Evolutionary conservation across 2,797 vertebrate species (phyloP), one percentile per base, ranked within the genome.

Genomic region (Helostoma temminkii): DNA sequence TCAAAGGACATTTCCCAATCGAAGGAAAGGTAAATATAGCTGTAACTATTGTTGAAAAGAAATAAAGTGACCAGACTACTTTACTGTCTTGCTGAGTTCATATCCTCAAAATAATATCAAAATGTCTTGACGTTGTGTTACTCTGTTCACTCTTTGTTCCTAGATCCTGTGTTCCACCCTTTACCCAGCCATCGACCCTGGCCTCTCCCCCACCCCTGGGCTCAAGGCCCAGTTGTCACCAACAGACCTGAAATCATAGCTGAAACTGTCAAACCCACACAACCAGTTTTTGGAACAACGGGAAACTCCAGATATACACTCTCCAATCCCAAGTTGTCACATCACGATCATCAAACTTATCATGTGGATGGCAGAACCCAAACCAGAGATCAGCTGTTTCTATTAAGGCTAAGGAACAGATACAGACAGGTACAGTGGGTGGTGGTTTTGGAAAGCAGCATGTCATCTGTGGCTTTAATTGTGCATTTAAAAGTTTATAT

Each of bases 211-310:
- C 85, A 91, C 34, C 79, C 86, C 1, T 87, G 84, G 73, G 72
- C 26, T 70, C 86, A 85, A 36, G 76, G 49, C 19, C 25, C 50
- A 10, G 59, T 69, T 30, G 82, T 91, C 24, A 95, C 94, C 65
- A 95, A 93, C 61, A 80, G 82, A 71, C 93, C 94, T 66, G 91
- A 92, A 82, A 94, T 94, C 59, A 89, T 69, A 39, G 93, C 92
- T 43, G 81, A 93, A 71, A 93, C 93, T 34, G 79, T 82, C 21
- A 92, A 87, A 66, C 89, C 91, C n/a, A 91, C 84, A n/a, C 42
- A 76, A 28, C 69, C 81, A 30, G 37, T 64, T n/a, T 41, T 78
- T 42, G 74, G 52, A 64, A 42, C 73, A 63, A 60, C 52, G 37
- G 73, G 49, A 34, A 77, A 56, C 37, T 46, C 57, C 19, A 71